Evolutionary conservation across 2,888 invertebrate species (phyloP), one percentile per base, ranked within the genome.

Genomic region (Andrena marginata): DNA sequence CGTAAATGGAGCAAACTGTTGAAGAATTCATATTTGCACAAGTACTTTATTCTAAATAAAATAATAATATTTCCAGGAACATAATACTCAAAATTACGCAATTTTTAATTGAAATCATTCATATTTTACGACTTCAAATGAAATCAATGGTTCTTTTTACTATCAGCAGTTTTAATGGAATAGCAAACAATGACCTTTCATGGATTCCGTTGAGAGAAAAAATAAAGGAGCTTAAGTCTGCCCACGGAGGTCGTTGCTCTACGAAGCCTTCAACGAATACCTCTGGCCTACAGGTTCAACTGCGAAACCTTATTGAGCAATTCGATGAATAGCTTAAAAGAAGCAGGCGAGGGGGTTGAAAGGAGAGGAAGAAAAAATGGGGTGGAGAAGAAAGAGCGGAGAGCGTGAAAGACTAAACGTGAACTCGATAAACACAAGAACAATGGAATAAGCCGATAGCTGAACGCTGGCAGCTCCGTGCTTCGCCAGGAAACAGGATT

Each of bases 271-370:
- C 68, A 48, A 81, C 79, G 75, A 79, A 86, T 80, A 82, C 84
- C 78, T 85, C 72, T 75, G 77, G 87, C 80, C 82, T 31, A 60
- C 79, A 78, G 88, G 86, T 88, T 88, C 79, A 84, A 77, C 78
- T 74, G 77, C 81, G 87, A 87, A 85, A 81, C 80, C 85, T 79
- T 85, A 87, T 84, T 77, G 89, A 82, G 82, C 82, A 77, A 60
- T 85, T 82, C 85, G 85, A 78, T 87, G 86, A 87, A 87, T 85
- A 77, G 86, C 77, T 76, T 59, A 69, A 72, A 64, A 76, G 85
- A 85, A 82, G 60, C 69, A 31, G 69, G 72, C 64, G 64, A 4
- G 42, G 51, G 42, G 72, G 31, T 26, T 60, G 64, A 49, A 64
- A 62, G 54, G 33, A 68, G 62, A 31, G 56, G 42, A 71, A 54